Conservation (phyloP, 2,113 vertebrate genomes). For the Lepus europaeus region DNA sequence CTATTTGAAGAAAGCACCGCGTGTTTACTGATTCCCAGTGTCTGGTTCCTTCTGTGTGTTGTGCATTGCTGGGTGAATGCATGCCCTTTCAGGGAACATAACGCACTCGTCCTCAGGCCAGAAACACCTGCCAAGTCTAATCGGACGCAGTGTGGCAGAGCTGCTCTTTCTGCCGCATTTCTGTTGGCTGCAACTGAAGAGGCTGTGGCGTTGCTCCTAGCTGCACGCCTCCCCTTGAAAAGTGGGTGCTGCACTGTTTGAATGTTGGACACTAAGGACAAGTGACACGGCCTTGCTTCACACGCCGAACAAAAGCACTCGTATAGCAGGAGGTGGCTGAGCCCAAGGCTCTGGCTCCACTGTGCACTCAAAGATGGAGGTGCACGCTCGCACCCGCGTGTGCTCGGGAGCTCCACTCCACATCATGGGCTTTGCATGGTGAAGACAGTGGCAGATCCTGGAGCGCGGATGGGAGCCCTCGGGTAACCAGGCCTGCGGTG, state of each 20-base stretch:
- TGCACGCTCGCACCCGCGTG: too few relatives aligned
- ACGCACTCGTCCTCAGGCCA: background rate
- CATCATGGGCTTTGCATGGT: background rate
- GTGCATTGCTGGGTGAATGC: background rate
- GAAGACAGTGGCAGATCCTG: accelerated
- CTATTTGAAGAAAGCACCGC: conserved; percentile 1
- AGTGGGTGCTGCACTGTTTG: background rate
- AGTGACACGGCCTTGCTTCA: background rate
- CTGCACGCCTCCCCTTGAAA: background rate
- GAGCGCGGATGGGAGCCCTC: background rate
- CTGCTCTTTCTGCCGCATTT: background rate
- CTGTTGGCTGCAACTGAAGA: background rate
- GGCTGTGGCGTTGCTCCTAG: background rate
- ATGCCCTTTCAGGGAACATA: background rate
- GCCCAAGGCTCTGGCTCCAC: background rate
- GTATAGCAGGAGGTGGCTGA: background rate
- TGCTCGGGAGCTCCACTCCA: accelerated
- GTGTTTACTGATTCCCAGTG: background rate
- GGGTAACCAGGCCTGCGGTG: background rate
- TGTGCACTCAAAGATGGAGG: accelerated
- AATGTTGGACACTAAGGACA: background rate
- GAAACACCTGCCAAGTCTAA: conserved; percentile 24
- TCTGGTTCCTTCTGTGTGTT: background rate
- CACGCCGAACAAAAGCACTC: background rate
- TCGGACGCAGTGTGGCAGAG: background rate